Evolutionary conservation across 2,888 invertebrate species (phyloP).

Genomic region (Cephus spinipes): DNA sequence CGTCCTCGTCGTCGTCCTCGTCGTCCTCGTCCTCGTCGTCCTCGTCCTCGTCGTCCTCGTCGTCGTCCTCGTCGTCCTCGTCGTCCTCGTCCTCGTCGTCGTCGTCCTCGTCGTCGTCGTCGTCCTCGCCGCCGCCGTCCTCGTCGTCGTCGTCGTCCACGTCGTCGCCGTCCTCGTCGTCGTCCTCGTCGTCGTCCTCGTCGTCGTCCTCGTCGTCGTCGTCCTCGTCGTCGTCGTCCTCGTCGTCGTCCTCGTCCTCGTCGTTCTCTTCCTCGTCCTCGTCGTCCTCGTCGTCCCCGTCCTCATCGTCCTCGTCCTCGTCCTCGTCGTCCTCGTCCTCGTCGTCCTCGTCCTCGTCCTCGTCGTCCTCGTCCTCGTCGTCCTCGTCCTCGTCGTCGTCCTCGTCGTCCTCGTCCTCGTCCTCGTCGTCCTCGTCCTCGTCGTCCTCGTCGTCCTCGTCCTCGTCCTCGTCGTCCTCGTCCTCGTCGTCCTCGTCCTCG

Average conservation of each 20-base stretch:
- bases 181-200: no score
- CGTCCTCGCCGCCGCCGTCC: no score
- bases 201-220: neutral
- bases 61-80: neutral
- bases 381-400: neutral
- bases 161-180: no score
- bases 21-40: neutral
- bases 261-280: no score
- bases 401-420: neutral
- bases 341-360: neutral
- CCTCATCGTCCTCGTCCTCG: no score
- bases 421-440: neutral
- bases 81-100: neutral
- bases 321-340: conserved; percentile 19
- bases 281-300: no score
- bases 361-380: neutral
- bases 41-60: neutral
- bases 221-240: neutral
- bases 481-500: no score
- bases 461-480: no score
- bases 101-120: no score
- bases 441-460: no score
- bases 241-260: no score
- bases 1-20: conserved; percentile 1
- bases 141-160: no score